phyloP scores from a whole-genome alignment of 2,113 vertebrate species.

The Phodopus roborovskii region DNA sequence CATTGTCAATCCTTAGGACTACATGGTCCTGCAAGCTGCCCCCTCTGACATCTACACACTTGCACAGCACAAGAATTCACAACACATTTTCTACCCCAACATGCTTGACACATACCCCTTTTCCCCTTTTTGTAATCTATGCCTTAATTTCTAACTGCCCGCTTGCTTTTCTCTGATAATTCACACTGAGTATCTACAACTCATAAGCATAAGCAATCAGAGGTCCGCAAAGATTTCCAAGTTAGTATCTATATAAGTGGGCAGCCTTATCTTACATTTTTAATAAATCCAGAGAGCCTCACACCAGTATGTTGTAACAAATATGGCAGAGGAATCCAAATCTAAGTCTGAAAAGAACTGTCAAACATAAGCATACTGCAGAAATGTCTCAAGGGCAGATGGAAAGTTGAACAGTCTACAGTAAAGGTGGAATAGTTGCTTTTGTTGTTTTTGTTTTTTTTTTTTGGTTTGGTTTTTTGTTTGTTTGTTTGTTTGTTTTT shows the following conservation, averaged over 20 bases:
- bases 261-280: neutral
- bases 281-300: neutral
- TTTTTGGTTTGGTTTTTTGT: no score
- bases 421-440: neutral
- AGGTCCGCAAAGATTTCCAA: neutral
- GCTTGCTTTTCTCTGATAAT: neutral
- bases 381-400: neutral
- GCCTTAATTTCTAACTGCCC: neutral
- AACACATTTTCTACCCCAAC: neutral
- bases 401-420: neutral
- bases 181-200: neutral
- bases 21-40: neutral
- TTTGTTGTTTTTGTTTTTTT: no score
- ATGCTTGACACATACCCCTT: neutral
- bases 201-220: neutral
- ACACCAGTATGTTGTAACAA: neutral
- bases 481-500: no score
- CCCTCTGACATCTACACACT: neutral
- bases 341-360: neutral
- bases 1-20: neutral
- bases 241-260: neutral
- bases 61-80: neutral
- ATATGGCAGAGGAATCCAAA: conserved; percentile 17
- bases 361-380: neutral
- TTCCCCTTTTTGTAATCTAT: neutral